Evolutionary conservation across 2,888 invertebrate genomes (phyloP).

Genomic region (Cheilosia soror): DNA sequence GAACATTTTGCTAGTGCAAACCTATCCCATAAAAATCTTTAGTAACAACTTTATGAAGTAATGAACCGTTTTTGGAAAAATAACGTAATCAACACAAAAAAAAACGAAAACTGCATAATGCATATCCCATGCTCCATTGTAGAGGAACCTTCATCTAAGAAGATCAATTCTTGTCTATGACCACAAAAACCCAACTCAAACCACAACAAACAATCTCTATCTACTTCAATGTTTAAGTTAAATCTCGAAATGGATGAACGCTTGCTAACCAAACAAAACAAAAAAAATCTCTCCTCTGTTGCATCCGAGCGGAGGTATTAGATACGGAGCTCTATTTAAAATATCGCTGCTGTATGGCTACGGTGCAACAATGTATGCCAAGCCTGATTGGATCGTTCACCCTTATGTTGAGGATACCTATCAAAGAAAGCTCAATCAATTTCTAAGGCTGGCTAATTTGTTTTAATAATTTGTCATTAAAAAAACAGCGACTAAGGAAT

Average conservation of each 20-base stretch:
- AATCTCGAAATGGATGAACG: conserved; percentile 25
- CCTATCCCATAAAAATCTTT: too few relatives aligned
- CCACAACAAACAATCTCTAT: conserved; percentile 29
- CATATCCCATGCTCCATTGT: conserved; percentile 10
- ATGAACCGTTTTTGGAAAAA: too few relatives aligned
- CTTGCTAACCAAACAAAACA: neutral
- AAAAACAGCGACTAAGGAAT: conserved; percentile 10
- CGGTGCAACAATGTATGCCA: conserved; percentile 41
- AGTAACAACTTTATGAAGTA: too few relatives aligned
- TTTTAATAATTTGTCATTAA: conserved; percentile 44
- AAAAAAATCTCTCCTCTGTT: conserved; percentile 34
- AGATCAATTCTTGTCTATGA: conserved; percentile 44
- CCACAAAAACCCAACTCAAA: conserved; percentile 20
- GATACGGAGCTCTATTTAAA: conserved; percentile 39
- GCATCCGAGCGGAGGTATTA: neutral
- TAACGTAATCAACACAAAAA: neutral
- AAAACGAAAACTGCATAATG: conserved; percentile 26
- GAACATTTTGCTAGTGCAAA: too few relatives aligned
- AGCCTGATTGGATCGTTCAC: neutral
- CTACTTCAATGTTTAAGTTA: conserved; percentile 3
- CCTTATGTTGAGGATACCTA: conserved; percentile 20
- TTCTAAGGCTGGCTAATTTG: conserved; percentile 7
- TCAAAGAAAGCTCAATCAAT: conserved; percentile 4
- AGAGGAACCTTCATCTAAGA: conserved; percentile 49
- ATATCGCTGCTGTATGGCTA: neutral